A percentile compares a stretch with the other conserved stretches of the same genome.
These are phyloP conservation scores for Epinotia demarniana DNA, from an alignment of 2,888 invertebrate genomes.

Conservation along the genomic window DNA sequence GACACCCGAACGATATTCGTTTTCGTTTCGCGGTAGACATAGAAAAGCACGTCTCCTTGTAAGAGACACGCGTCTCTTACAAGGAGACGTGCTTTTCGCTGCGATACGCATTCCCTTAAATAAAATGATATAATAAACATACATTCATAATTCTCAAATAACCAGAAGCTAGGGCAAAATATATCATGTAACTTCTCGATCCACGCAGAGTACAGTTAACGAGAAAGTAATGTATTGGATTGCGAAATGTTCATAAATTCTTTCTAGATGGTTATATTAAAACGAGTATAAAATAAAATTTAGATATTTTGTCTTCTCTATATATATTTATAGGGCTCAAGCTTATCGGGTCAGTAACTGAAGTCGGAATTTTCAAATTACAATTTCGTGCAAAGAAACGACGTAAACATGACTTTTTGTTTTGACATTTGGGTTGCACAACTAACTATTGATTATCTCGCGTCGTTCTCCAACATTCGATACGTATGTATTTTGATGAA, in stretches of 20 bases:
- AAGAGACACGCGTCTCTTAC: too few species aligned
- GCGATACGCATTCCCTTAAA: too few species aligned
- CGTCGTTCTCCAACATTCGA: constrained; percentile 61
- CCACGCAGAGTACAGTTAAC: neutral
- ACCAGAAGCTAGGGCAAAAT: neutral
- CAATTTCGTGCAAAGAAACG: constrained; percentile 25
- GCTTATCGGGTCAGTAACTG: neutral
- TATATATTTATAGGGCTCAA: neutral
- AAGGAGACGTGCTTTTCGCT: too few species aligned
- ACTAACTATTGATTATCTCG: constrained; percentile 42
- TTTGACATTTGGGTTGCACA: constrained; percentile 45
- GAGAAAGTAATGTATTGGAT: neutral
- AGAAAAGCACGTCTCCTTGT: too few species aligned
- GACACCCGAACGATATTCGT: too few species aligned
- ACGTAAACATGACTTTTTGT: constrained; percentile 56
- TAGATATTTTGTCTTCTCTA: too few species aligned
- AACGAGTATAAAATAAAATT: too few species aligned
- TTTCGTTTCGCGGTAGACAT: too few species aligned
- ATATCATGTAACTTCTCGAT: neutral
- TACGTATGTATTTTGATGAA: constrained; percentile 56
- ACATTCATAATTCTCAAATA: neutral
- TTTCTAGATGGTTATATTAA: neutral
- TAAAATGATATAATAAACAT: too few species aligned
- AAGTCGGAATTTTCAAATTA: neutral
- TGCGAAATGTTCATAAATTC: neutral